Conservation (phyloP, 2,113 vertebrate species). For the Rhea pennata region DNA sequence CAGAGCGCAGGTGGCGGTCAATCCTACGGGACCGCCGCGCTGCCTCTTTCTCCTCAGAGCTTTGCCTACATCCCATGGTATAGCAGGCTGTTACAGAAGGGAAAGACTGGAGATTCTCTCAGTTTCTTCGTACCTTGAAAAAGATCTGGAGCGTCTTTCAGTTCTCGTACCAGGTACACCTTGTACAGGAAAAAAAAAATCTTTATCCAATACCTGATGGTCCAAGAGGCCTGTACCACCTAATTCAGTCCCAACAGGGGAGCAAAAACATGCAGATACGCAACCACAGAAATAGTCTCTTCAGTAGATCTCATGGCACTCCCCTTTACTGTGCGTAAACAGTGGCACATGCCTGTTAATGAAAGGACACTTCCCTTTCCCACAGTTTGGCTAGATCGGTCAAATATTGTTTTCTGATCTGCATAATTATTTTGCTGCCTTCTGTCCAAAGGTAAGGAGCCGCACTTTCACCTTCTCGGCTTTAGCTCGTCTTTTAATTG, state of each 20-base stretch:
- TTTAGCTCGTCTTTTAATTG: constrained; percentile 54
- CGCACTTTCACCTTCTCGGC: not conserved
- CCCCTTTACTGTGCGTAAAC: constrained; percentile 11
- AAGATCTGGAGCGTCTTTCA: not conserved
- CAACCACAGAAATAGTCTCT: constrained; percentile 65
- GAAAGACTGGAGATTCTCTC: constrained; percentile 1
- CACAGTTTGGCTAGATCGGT: constrained; percentile 28
- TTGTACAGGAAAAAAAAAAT: not conserved
- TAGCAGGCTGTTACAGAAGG: constrained; percentile 55
- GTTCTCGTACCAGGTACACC: not conserved
- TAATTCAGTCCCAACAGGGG: constrained; percentile 50
- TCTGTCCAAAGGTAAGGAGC: constrained; percentile 58
- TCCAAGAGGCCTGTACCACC: constrained; percentile 8
- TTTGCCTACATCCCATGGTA: constrained; percentile 99
- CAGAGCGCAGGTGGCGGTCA: constrained; percentile 97
- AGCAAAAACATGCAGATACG: constrained; percentile 8
- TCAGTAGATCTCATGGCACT: constrained; percentile 76
- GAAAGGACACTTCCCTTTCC: constrained; percentile 56
- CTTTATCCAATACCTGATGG: not conserved
- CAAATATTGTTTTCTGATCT: constrained; percentile 28
- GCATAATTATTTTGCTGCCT: constrained; percentile 73
- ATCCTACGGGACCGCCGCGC: constrained; percentile 96
- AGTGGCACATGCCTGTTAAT: constrained; percentile 72
- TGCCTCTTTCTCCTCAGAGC: constrained; percentile 99
- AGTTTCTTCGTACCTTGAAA: not conserved